Conservation (phyloP, 2,113 vertebrate genomes). For the Lontra canadensis region DNA sequence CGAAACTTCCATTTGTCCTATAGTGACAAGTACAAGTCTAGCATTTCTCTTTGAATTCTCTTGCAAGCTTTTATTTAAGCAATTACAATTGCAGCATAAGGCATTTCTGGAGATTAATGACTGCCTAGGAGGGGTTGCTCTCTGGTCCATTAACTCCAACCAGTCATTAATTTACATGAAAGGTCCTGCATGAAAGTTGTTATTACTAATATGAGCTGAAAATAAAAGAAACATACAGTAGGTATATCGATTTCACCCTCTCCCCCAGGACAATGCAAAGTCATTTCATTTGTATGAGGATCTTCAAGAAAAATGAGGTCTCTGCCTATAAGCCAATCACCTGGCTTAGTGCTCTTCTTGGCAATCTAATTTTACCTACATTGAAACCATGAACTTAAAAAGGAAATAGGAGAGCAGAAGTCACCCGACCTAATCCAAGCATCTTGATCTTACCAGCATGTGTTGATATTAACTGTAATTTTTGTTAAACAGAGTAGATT, state of each 20-base stretch:
- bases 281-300: not conserved
- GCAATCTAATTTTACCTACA: not conserved
- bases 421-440: not conserved
- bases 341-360: not conserved
- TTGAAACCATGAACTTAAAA: not conserved
- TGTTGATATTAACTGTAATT: not conserved
- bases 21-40: constrained; percentile 36
- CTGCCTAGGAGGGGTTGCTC: constrained; percentile 61
- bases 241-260: constrained; percentile 3
- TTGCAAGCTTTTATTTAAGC: constrained; percentile 66
- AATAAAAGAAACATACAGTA: constrained; percentile 63
- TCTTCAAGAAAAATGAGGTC: constrained; percentile 23
- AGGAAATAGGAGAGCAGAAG: not conserved
- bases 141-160: constrained; percentile 68
- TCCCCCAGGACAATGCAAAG: constrained; percentile 22
- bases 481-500: not conserved
- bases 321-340: not conserved
- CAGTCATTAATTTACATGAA: constrained; percentile 73
- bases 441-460: not conserved
- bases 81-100: not conserved
- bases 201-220: constrained; percentile 67
- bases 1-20: constrained; percentile 70
- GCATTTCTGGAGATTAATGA: constrained; percentile 71
- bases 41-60: constrained; percentile 59
- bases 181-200: constrained; percentile 58